phyloP scores from a whole-genome alignment of 2,888 invertebrate species.

The Heteropelma amictum region DNA sequence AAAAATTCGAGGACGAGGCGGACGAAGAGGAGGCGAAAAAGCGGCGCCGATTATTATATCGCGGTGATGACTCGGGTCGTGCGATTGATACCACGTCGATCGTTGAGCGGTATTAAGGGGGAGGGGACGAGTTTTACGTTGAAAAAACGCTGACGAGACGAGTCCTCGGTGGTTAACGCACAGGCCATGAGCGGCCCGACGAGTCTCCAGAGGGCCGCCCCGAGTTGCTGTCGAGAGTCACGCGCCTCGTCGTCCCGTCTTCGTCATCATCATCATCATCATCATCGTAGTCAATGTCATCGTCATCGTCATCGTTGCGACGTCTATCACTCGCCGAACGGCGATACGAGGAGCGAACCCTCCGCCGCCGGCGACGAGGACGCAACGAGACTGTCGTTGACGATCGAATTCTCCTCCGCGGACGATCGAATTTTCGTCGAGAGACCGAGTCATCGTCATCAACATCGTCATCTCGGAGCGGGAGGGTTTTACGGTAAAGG shows the following conservation, averaged over 20 bases:
- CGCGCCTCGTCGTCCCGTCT: too few species aligned
- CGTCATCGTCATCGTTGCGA: slow-evolving; percentile 9
- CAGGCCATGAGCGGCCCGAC: slow-evolving; percentile 66
- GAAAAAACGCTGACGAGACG: slow-evolving; percentile 74
- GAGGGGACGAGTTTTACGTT: slow-evolving; percentile 45
- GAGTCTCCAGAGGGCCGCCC: slow-evolving; percentile 58
- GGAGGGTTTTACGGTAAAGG: neutral
- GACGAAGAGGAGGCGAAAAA: slow-evolving; percentile 15
- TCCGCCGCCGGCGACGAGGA: neutral
- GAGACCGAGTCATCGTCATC: too few species aligned
- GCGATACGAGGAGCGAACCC: neutral
- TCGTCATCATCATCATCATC: slow-evolving; percentile 34
- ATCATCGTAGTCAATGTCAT: slow-evolving; percentile 23
- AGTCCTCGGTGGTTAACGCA: slow-evolving; percentile 71
- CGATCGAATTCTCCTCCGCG: too few species aligned
- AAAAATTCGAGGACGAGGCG: neutral
- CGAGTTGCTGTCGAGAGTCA: slow-evolving; percentile 46
- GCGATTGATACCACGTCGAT: slow-evolving; percentile 63
- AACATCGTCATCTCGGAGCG: too few species aligned
- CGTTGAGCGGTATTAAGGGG: slow-evolving; percentile 55
- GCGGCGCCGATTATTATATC: too few species aligned
- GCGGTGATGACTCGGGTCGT: slow-evolving; percentile 72
- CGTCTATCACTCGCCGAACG: neutral
- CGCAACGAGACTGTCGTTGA: slow-evolving; percentile 2
- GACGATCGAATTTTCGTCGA: slow-evolving; percentile 25